Conservation (phyloP, 2,888 invertebrate genomes). For the Machimus rusticus region DNA sequence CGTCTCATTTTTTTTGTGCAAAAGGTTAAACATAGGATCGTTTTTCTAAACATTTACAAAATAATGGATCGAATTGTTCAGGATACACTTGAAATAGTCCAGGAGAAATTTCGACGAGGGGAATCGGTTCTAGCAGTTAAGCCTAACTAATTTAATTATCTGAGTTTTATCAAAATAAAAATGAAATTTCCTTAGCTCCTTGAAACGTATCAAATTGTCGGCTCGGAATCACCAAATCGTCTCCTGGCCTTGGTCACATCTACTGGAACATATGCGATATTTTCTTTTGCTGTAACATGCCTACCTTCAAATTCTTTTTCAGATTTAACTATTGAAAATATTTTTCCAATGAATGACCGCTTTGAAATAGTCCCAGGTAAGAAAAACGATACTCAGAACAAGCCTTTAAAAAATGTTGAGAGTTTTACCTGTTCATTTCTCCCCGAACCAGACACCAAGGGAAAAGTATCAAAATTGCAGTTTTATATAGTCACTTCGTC, state of each 20-base stretch:
- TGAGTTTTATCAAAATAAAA: background rate
- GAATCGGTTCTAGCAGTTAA: constrained; percentile 58
- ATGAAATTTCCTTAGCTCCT: constrained; percentile 54
- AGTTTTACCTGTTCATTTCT: background rate
- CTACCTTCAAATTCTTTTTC: constrained; percentile 74
- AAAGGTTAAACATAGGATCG: background rate
- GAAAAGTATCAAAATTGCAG: constrained; percentile 56
- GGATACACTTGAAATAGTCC: constrained; percentile 53
- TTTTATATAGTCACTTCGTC: constrained; percentile 56
- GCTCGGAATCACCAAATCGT: constrained; percentile 57
- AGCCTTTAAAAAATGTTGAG: background rate
- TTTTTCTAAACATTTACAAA: background rate
- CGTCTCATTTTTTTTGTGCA: background rate
- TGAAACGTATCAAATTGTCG: constrained; percentile 61
- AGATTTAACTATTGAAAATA: constrained; percentile 81
- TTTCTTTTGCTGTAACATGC: constrained; percentile 57
- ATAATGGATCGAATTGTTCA: background rate
- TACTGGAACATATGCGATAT: constrained; percentile 58
- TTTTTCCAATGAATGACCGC: constrained; percentile 79
- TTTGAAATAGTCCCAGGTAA: constrained; percentile 77
- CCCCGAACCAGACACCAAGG: constrained; percentile 52
- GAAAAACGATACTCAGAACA: background rate
- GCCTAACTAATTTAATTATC: background rate
- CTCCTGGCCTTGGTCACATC: constrained; percentile 59
- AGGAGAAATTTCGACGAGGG: constrained; percentile 59